phyloP scores from a whole-genome alignment of 2,113 vertebrate species.

The Uropsilus gracilis region DNA sequence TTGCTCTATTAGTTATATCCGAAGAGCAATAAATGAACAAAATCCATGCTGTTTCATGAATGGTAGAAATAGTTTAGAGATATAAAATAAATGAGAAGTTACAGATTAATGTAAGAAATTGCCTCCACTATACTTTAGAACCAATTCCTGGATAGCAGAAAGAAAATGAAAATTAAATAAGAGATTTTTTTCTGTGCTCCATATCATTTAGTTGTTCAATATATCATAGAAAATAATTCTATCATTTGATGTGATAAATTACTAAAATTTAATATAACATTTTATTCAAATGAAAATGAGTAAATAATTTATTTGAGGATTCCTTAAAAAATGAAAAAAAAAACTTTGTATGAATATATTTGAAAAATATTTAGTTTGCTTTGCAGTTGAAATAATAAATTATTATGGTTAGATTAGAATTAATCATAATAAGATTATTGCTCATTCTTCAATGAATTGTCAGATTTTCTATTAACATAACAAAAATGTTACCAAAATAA shows the following conservation, averaged over 20 bases:
- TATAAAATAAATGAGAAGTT: not conserved
- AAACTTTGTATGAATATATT: constrained; percentile 37
- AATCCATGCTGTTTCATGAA: not conserved
- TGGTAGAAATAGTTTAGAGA: not conserved
- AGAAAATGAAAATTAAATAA: not conserved
- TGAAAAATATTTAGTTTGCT: constrained; percentile 7
- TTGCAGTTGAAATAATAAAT: constrained; percentile 48
- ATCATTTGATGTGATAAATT: not conserved
- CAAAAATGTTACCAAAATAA: constrained; percentile 52
- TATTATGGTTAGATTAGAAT: constrained; percentile 11
- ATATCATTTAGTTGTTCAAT: not conserved
- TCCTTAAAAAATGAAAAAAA: no score
- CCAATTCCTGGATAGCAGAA: not conserved
- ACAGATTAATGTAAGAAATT: not conserved
- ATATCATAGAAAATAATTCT: not conserved
- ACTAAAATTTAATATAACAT: constrained; percentile 9
- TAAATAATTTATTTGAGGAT: constrained; percentile 13
- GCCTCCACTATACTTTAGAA: not conserved
- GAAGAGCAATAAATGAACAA: not conserved
- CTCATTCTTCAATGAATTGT: constrained; percentile 39
- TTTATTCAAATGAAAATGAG: not conserved
- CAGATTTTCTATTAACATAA: constrained; percentile 37
- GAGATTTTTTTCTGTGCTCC: not conserved
- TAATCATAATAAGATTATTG: constrained; percentile 30
- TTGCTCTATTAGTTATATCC: not conserved